phyloP scores from a whole-genome alignment of 2,797 vertebrate species.

The Microtus californicus region DNA sequence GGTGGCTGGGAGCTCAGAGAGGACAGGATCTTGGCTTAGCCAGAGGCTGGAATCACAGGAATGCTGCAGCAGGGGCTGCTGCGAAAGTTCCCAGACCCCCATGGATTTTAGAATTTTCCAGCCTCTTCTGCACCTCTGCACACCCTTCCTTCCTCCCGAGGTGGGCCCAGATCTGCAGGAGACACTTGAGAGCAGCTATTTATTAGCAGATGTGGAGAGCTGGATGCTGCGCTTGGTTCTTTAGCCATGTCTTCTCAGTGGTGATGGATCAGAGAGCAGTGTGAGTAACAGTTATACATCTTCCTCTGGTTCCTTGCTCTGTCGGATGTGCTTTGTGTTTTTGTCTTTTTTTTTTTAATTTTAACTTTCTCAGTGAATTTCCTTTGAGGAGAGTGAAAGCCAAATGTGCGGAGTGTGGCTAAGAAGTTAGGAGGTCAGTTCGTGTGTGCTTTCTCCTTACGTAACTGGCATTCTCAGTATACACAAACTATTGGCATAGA shows the following conservation, averaged over 20 bases:
- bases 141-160: slow-evolving; percentile 67
- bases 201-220: slow-evolving; percentile 80
- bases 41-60: slow-evolving; percentile 3
- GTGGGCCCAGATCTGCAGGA: slow-evolving; percentile 75
- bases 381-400: slow-evolving; percentile 77
- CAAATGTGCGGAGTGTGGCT: slow-evolving; percentile 66
- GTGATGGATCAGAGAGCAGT: slow-evolving; percentile 82
- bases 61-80: slow-evolving; percentile 60
- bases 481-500: background rate
- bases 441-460: slow-evolving; percentile 42
- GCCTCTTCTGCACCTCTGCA: slow-evolving; percentile 69
- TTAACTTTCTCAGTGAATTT: slow-evolving; percentile 75
- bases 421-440: slow-evolving; percentile 69
- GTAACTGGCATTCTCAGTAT: background rate
- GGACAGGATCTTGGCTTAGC: slow-evolving; percentile 27
- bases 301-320: slow-evolving; percentile 66
- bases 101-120: slow-evolving; percentile 75
- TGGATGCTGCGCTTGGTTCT: slow-evolving; percentile 79
- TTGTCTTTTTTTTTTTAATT: slow-evolving; percentile 54
- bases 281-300: slow-evolving; percentile 83
- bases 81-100: slow-evolving; percentile 63
- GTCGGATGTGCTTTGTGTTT: slow-evolving; percentile 74
- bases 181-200: slow-evolving; percentile 77
- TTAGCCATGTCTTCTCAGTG: slow-evolving; percentile 76
- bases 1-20: slow-evolving; percentile 40